phyloP scores from a whole-genome alignment of 2,113 vertebrate genomes.

The Phyllostomus hastatus region DNA sequence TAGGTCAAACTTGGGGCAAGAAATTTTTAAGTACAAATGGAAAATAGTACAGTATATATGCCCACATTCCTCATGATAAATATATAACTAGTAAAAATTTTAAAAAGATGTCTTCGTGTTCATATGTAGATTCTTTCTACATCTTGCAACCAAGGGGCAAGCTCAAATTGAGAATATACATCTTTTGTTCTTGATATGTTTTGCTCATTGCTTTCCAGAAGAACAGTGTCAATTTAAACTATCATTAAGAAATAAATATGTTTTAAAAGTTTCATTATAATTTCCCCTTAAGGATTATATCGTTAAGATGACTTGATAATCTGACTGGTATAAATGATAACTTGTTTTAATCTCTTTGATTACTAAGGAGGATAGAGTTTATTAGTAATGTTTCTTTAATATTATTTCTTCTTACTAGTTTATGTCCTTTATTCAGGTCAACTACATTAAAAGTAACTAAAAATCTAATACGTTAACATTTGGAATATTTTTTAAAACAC shows the following conservation, averaged over 20 bases:
- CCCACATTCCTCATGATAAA: not conserved
- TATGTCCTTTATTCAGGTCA: not conserved
- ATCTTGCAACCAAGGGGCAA: not conserved
- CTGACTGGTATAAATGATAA: not conserved
- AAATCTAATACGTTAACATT: not conserved
- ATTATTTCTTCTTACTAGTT: not conserved
- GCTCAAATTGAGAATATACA: not conserved
- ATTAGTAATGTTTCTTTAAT: not conserved
- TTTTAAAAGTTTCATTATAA: not conserved
- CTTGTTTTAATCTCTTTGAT: slow-evolving; percentile 4
- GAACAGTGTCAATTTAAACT: not conserved
- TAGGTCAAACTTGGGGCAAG: not conserved
- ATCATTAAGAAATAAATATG: not conserved
- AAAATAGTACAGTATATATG: not conserved
- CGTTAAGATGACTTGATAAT: not conserved
- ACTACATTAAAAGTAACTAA: slow-evolving; percentile 14
- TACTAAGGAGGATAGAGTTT: not conserved
- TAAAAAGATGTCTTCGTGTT: not conserved
- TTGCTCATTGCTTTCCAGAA: not conserved
- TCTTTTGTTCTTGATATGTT: not conserved
- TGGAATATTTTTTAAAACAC: not conserved
- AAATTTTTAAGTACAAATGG: not conserved
- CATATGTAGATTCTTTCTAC: not conserved
- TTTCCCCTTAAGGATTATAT: not conserved
- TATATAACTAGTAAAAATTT: not conserved